Evolutionary conservation across 2,113 vertebrate genomes (phyloP).

Genomic region (Dipodomys spectabilis): DNA sequence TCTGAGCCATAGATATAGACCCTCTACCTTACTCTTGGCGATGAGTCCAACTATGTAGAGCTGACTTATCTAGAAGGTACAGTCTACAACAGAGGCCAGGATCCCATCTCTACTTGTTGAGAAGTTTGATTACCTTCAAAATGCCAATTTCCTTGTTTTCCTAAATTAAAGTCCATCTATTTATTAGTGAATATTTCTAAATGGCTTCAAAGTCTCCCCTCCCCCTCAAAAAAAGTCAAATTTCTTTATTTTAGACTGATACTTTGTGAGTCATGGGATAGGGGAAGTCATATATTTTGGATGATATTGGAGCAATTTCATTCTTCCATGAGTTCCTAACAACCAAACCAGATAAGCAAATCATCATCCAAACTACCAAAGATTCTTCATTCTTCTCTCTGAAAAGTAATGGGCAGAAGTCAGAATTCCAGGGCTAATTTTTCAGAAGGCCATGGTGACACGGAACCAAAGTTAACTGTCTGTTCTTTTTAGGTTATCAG

Average conservation of each 20-base stretch:
- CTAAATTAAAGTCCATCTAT: neutral
- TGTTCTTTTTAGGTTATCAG: constrained; percentile 39
- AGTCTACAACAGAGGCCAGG: neutral
- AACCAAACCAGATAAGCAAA: constrained; percentile 10
- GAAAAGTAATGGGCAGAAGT: constrained; percentile 57
- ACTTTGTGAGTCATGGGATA: neutral
- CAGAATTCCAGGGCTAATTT: constrained; percentile 48
- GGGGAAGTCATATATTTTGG: neutral
- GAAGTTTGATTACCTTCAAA: neutral
- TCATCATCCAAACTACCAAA: constrained; percentile 4
- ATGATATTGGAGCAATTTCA: neutral
- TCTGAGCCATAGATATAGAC: no score
- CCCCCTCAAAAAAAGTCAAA: neutral
- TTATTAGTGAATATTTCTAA: neutral
- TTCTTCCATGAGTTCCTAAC: neutral
- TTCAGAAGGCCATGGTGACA: constrained; percentile 40
- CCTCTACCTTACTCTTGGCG: neutral
- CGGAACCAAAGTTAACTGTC: constrained; percentile 33
- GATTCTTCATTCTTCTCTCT: constrained; percentile 14
- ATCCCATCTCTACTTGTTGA: neutral
- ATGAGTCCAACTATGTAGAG: neutral
- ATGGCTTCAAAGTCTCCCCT: neutral
- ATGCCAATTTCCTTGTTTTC: neutral
- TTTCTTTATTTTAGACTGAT: neutral
- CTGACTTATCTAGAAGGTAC: neutral